Evolutionary conservation across 2,797 vertebrate species (phyloP), one percentile per base, ranked within the genome.

Genomic region (Fratercula arctica): DNA sequence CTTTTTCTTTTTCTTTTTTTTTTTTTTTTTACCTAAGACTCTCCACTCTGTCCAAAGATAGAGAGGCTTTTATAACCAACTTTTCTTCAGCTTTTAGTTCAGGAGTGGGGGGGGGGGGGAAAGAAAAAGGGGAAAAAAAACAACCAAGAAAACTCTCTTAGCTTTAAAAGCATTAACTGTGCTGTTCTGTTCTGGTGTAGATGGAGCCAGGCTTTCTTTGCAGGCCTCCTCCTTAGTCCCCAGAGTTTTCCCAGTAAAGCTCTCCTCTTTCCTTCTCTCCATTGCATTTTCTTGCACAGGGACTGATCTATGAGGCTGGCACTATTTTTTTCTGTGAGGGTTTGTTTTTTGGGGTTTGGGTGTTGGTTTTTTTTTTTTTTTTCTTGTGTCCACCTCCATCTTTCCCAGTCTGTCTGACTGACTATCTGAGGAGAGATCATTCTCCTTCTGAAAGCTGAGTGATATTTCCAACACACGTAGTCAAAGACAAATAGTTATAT

Each of bases 361-460:
- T 45, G 45, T 43, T 43, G 43, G n/a, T n/a, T n/a, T n/a, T 13
- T 78, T 64, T 26, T 10, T 3, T 51, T 35, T 18, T 48, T 7
- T 39, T 4, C 2, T 10, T 18, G 4, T 24, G 13, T 37, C 14
- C 56, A 9, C 16, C 15, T 53, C n/a, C 2, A 0, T 23, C 26
- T 77, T 56, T 70, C 45, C 39, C 20, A n/a, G 21, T 80, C 59
- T 77, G 7, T 64, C 54, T 59, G 3, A 43, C 18, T 25, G 2
- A 6, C 7, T 53, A 1, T 17, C 35, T 46, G 41, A 54, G 61
- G 67, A 28, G 54, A 50, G 24, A 6, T 8, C 14, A 0, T 33
- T 77, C 13, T 54, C 51, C 9, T 91, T 3, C n/a, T 66, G 69
- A 59, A 84, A 25, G 41, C 69, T 26, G 25, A 66, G 46, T 26